phyloP scores from a whole-genome alignment of 1,140 invertebrate genomes.

The Tetragnatha versicolor region DNA sequence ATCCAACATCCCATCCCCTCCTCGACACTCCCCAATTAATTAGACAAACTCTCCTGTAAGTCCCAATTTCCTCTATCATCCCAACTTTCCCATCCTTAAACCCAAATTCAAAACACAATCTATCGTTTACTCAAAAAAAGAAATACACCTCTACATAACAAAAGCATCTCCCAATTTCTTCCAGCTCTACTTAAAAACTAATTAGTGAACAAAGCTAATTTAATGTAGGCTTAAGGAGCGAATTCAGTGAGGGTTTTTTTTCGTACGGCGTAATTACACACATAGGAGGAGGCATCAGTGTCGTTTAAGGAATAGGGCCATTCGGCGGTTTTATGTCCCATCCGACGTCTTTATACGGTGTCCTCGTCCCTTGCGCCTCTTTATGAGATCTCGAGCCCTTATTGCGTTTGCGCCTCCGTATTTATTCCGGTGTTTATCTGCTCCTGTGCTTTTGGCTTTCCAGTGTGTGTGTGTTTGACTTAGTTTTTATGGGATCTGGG shows the following conservation, averaged over 20 bases:
- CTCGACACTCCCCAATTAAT: no score
- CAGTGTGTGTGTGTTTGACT: no score
- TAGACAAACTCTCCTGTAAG: no score
- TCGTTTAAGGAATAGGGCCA: slow-evolving; percentile 13
- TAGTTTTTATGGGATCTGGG: no score
- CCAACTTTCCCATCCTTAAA: no score
- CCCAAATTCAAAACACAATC: no score
- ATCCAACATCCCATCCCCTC: no score
- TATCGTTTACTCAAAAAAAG: no score
- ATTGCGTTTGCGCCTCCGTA: slow-evolving; percentile 7
- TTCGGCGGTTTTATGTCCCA: neutral
- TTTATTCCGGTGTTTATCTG: slow-evolving; percentile 10
- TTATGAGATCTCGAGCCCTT: slow-evolving; percentile 15
- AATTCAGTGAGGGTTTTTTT: neutral
- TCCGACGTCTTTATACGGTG: slow-evolving; percentile 13
- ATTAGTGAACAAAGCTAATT: neutral
- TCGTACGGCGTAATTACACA: neutral
- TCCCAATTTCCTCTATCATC: no score
- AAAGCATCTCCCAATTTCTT: no score
- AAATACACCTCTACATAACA: no score
- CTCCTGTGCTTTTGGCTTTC: no score
- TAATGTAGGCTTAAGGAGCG: neutral
- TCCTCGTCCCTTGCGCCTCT: neutral
- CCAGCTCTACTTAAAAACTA: neutral
- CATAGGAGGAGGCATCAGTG: neutral